A percentile compares a stretch with the other conserved stretches of the same genome.
These are phyloP conservation scores for Pseudochaenichthys georgianus DNA, from an alignment of 2,797 vertebrate genomes.

Conservation along the genomic window DNA sequence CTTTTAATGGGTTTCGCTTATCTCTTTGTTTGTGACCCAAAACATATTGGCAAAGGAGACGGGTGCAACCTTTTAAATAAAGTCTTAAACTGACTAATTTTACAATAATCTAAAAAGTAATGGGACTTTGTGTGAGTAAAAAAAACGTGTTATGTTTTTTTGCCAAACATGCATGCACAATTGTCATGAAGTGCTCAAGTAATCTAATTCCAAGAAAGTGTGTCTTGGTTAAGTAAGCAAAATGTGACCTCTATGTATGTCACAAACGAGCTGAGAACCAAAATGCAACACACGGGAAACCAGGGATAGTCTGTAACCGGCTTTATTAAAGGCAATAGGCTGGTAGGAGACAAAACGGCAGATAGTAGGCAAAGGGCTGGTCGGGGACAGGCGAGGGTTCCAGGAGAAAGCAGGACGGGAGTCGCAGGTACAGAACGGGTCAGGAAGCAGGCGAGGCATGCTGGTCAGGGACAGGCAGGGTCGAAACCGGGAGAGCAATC, in stretches of 20 bases:
- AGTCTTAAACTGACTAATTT: background rate
- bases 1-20: constrained; percentile 46
- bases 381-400: too few species aligned
- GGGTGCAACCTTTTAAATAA: background rate
- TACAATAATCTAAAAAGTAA: background rate
- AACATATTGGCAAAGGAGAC: background rate
- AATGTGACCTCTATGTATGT: constrained; percentile 49
- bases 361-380: too few species aligned
- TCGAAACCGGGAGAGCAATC: too few species aligned
- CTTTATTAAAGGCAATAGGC: too few species aligned
- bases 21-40: constrained; percentile 24
- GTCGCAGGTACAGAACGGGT: too few species aligned
- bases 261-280: background rate
- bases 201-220: background rate
- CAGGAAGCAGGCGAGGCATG: too few species aligned
- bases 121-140: background rate
- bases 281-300: too few species aligned
- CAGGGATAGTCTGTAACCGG: too few species aligned
- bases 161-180: background rate
- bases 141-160: background rate
- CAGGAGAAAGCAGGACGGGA: too few species aligned
- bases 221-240: constrained; percentile 54
- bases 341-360: too few species aligned
- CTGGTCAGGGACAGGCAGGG: too few species aligned
- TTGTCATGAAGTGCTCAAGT: background rate